Evolutionary conservation across 2,113 vertebrate species (phyloP).

Genomic region (Colaptes auratus): DNA sequence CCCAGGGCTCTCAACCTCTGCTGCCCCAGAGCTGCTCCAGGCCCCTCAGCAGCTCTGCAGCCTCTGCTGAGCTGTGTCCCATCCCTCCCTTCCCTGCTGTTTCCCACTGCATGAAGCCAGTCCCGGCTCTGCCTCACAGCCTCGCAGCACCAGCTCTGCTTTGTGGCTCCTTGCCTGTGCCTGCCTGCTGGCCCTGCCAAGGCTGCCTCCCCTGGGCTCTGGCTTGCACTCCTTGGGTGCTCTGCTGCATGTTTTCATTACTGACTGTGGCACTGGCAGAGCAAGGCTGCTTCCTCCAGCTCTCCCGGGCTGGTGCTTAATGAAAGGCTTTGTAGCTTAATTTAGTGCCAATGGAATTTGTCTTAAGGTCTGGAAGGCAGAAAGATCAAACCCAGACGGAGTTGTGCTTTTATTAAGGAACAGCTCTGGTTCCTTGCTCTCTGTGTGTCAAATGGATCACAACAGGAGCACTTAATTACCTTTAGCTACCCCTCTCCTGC

Average conservation of each 20-base stretch:
- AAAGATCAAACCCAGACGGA: slow-evolving; percentile 53
- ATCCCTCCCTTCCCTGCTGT: background rate
- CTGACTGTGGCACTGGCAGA: background rate
- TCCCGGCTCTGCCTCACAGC: background rate
- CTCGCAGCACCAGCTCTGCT: background rate
- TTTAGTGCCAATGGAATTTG: slow-evolving; percentile 54
- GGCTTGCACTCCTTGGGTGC: background rate
- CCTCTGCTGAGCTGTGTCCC: background rate
- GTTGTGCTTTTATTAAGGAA: slow-evolving; percentile 64
- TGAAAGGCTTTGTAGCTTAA: slow-evolving; percentile 59
- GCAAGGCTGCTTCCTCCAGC: background rate
- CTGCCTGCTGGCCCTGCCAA: background rate
- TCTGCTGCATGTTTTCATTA: slow-evolving; percentile 27
- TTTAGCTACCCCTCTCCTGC: slow-evolving; percentile 1
- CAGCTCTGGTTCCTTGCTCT: slow-evolving; percentile 34
- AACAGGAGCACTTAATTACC: slow-evolving; percentile 64
- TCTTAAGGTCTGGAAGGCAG: slow-evolving; percentile 47
- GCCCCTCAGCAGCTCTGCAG: too few species aligned
- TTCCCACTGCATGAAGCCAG: slow-evolving; percentile 3
- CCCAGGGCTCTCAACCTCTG: too few species aligned
- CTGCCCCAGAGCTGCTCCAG: too few species aligned
- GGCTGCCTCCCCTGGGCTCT: slow-evolving; percentile 7
- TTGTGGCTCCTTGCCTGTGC: background rate
- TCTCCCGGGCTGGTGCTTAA: slow-evolving; percentile 49
- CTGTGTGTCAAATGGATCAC: slow-evolving; percentile 47